A percentile compares a stretch with the other conserved stretches of the same genome.
phyloP scores from a whole-genome alignment of 2,113 vertebrate genomes.

The Tyto alba region DNA sequence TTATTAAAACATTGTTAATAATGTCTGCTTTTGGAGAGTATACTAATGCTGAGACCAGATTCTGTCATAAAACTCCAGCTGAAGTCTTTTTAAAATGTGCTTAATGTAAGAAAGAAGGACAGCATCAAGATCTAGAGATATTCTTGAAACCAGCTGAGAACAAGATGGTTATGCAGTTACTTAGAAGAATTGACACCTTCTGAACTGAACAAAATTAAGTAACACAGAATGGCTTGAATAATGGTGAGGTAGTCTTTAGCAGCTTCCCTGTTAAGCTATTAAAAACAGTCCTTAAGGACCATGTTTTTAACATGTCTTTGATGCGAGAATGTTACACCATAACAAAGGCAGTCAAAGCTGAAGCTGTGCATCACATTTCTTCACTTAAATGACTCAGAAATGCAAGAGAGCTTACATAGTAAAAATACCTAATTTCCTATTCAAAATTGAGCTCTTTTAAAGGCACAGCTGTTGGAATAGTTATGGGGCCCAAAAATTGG shows the following conservation, averaged over 20 bases:
- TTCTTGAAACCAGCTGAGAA: neutral
- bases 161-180: neutral
- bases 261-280: neutral
- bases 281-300: neutral
- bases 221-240: neutral
- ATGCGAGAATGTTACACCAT: neutral
- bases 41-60: neutral
- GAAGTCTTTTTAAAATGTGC: neutral
- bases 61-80: neutral
- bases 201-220: neutral
- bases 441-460: neutral
- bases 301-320: neutral
- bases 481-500: neutral
- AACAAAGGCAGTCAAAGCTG: neutral
- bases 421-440: neutral
- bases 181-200: neutral
- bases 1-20: neutral
- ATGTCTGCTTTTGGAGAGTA: neutral
- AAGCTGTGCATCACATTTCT: neutral
- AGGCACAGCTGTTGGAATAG: neutral
- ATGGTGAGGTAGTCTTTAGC: neutral
- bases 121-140: neutral
- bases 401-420: neutral
- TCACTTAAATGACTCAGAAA: neutral
- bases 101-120: neutral